Evolutionary conservation across 2,113 vertebrate species (phyloP).

Genomic region (Eira barbara): DNA sequence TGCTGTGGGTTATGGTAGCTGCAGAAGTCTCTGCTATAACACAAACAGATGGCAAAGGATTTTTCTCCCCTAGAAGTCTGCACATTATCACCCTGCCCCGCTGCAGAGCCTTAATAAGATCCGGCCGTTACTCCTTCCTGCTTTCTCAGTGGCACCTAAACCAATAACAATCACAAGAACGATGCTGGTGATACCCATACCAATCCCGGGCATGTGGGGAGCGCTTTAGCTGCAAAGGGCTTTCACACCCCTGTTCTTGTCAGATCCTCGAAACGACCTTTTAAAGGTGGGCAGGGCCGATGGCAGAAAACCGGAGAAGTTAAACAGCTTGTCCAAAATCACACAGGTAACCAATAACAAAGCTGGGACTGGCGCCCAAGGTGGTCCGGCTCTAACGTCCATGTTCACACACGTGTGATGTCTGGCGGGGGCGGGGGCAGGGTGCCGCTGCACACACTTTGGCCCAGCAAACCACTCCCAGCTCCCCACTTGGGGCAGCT

Average conservation of each 20-base stretch:
- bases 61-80: background rate
- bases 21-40: background rate
- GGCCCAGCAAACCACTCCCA: background rate
- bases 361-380: background rate
- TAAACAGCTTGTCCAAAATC: background rate
- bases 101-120: background rate
- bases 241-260: background rate
- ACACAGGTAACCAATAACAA: background rate
- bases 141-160: background rate
- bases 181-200: rapidly evolving
- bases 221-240: background rate
- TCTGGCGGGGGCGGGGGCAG: background rate
- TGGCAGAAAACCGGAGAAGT: background rate
- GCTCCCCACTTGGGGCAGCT: background rate
- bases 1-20: background rate
- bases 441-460: rapidly evolving
- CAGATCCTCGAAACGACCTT: background rate
- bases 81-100: background rate
- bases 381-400: background rate
- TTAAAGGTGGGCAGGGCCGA: background rate
- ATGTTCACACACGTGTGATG: background rate
- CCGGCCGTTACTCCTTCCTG: background rate
- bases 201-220: rapidly evolving
- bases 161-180: rapidly evolving
- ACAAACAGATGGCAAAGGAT: background rate